These are phyloP conservation scores for Nansenia antarctica DNA, from an alignment of 2,113 vertebrate genomes.

Conservation along the genomic window DNA sequence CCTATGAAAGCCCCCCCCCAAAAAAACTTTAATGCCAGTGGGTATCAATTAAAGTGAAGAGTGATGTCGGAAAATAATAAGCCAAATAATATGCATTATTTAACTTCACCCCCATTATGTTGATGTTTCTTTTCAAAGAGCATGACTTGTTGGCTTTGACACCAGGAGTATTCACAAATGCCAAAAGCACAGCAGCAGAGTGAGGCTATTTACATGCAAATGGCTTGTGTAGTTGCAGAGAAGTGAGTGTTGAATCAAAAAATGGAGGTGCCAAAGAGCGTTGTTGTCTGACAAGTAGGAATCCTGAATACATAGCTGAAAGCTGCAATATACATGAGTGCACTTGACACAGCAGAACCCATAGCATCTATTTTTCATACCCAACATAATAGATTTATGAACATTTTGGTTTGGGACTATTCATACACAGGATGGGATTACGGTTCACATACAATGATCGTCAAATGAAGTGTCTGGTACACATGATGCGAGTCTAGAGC, in stretches of 20 bases:
- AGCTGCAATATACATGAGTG: slow-evolving; percentile 43
- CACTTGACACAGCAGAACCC: slow-evolving; percentile 45
- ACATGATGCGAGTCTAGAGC: slow-evolving; percentile 56
- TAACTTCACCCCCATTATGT: slow-evolving; percentile 31
- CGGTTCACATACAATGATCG: slow-evolving; percentile 45
- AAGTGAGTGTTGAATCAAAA: slow-evolving; percentile 48
- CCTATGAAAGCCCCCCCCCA: background rate
- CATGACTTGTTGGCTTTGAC: slow-evolving; percentile 49
- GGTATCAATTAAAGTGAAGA: slow-evolving; percentile 27
- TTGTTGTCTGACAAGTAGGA: slow-evolving; percentile 67
- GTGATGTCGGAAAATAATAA: slow-evolving; percentile 22
- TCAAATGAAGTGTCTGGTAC: slow-evolving; percentile 53
- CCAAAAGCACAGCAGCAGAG: slow-evolving; percentile 61
- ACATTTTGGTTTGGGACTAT: slow-evolving; percentile 29
- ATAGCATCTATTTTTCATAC: slow-evolving; percentile 26
- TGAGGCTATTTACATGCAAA: slow-evolving; percentile 74
- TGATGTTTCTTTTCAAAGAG: slow-evolving; percentile 53
- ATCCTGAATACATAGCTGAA: slow-evolving; percentile 58
- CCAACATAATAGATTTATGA: slow-evolving; percentile 32
- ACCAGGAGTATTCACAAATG: slow-evolving; percentile 41
- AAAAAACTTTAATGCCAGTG: slow-evolving; percentile 28
- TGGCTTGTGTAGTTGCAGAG: slow-evolving; percentile 59
- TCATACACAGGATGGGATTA: slow-evolving; percentile 42
- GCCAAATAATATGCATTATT: slow-evolving; percentile 32
- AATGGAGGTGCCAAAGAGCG: slow-evolving; percentile 64